Evolutionary conservation across 2,888 invertebrate genomes (phyloP).

Genomic region (Scaptodrosophila latifasciaeformis): DNA sequence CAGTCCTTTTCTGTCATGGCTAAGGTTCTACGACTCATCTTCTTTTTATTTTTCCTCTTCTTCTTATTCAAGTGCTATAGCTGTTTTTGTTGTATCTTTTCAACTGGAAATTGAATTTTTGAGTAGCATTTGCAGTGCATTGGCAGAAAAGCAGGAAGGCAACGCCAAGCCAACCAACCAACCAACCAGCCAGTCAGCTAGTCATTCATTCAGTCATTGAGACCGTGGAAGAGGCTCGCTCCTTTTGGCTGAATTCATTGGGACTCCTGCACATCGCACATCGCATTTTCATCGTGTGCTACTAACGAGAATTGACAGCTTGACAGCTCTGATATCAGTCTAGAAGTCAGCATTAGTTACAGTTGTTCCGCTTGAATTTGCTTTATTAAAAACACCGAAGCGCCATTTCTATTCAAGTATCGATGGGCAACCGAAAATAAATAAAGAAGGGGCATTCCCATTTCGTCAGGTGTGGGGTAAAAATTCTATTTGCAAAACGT

Average conservation of each 20-base stretch:
- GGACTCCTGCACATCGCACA: conserved; percentile 11
- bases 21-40: too few species aligned
- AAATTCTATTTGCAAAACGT: conserved; percentile 45
- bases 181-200: too few species aligned
- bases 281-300: conserved; percentile 31
- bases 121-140: conserved; percentile 41
- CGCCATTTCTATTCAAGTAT: not conserved
- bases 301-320: conserved; percentile 64
- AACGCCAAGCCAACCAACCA: too few species aligned
- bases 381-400: conserved; percentile 44
- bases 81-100: conserved; percentile 45
- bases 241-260: not conserved
- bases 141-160: not conserved
- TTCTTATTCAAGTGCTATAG: not conserved
- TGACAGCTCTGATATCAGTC: conserved; percentile 65
- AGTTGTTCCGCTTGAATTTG: conserved; percentile 38
- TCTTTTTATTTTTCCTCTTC: not conserved
- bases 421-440: too few species aligned
- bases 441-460: too few species aligned
- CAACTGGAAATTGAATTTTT: conserved; percentile 67
- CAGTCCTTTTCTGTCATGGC: too few species aligned
- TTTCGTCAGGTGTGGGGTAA: too few species aligned
- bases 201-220: too few species aligned
- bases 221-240: too few species aligned
- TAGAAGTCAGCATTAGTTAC: conserved; percentile 62